Base-by-base conservation (phyloP, 2,888 invertebrate species). In the Drosophila multiciliata region DNA sequence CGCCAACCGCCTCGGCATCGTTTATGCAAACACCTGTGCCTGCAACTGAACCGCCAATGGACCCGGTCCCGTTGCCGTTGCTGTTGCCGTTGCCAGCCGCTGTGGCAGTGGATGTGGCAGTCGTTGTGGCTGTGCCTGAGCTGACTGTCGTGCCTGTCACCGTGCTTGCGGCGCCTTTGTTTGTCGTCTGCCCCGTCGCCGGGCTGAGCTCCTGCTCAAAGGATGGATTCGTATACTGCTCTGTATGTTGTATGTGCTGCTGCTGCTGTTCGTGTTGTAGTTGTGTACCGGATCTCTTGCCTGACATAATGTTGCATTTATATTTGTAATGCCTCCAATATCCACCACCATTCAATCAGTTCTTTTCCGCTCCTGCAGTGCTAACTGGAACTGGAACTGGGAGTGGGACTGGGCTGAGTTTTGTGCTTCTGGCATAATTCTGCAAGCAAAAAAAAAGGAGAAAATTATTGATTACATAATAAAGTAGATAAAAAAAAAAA, bases 201-300 rank as follows among this genome's bases (percentile, higher is more conserved):
- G 75, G 45, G 36, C 50, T 69, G 61, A 36, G 73, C 48, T 91
- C 91, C 83, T 87, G 89, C 63, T 91, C 91, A 64, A 90, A 91
- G 72, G 91, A 91, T 45, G 90, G 91, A 83, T 91, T 91, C 58
- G 90, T 90, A 68, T 91, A 91, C 75, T 91, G 86, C 57, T 84
- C 82, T 68, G 75, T 76, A 65, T 77, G 76, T 42, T 77, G 76
- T 42, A 45, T 66, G 61, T 80, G 49, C 23, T 50, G 52, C 2
- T 52, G 53, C 23, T 55, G 77, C 58, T 80, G 29, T 29, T 26
- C 26, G 5, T 29, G 29, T 29, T 29, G 29, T 29, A 29, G 29
- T 29, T 29, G 81, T 66, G 73, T 63, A 58, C 70, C 80, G 45
- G 73, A n/a, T 77, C 71, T 62, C 64, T 73, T 76, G 64, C 76